Percentiles rank a stretch among this genome's conserved stretches.
These are phyloP conservation scores for Mimumesa dahlbomi DNA, from an alignment of 2,888 invertebrate genomes.

Conservation along the genomic window DNA sequence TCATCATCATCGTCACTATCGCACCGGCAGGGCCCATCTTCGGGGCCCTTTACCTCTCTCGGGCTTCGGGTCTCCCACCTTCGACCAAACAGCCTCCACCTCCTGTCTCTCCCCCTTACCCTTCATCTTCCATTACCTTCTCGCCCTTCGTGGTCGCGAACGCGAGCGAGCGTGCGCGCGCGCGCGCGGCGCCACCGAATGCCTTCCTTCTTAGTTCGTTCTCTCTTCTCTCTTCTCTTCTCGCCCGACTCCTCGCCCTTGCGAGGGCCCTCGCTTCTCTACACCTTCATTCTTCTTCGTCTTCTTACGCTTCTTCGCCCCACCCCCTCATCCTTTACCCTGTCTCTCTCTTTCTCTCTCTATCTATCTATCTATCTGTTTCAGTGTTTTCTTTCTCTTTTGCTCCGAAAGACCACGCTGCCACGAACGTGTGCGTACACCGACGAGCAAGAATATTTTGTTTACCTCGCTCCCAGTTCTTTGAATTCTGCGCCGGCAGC, in stretches of 20 bases:
- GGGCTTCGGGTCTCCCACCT: slow-evolving; percentile 32
- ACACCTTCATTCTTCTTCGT: slow-evolving; percentile 36
- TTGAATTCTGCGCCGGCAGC: slow-evolving; percentile 74
- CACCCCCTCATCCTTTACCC: not conserved
- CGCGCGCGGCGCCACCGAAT: slow-evolving; percentile 64
- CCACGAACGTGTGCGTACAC: slow-evolving; percentile 50
- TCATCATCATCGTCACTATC: slow-evolving; percentile 50
- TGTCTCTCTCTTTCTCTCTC: slow-evolving; percentile 1
- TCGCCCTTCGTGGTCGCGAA: slow-evolving; percentile 35
- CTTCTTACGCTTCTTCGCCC: slow-evolving; percentile 30
- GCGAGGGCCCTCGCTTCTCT: slow-evolving; percentile 22
- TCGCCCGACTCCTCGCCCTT: slow-evolving; percentile 40
- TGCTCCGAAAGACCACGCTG: slow-evolving; percentile 10
- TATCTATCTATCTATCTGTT: too few species aligned
- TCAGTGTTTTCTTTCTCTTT: too few species aligned
- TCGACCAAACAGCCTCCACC: slow-evolving; percentile 1
- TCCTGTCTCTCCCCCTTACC: slow-evolving; percentile 1
- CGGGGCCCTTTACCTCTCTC: slow-evolving; percentile 66
- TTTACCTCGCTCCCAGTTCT: slow-evolving; percentile 78
- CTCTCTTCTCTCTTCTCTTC: slow-evolving; percentile 38
- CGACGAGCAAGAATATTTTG: slow-evolving; percentile 77
- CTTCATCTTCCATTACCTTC: slow-evolving; percentile 12
- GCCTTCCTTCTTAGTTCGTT: slow-evolving; percentile 48
- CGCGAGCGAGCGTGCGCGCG: slow-evolving; percentile 39
- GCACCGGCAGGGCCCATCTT: slow-evolving; percentile 66